A percentile compares a stretch with the other conserved stretches of the same genome.
These are phyloP conservation scores for Scolopax mira DNA, from an alignment of 2,113 vertebrate species.

Conservation along the genomic window DNA sequence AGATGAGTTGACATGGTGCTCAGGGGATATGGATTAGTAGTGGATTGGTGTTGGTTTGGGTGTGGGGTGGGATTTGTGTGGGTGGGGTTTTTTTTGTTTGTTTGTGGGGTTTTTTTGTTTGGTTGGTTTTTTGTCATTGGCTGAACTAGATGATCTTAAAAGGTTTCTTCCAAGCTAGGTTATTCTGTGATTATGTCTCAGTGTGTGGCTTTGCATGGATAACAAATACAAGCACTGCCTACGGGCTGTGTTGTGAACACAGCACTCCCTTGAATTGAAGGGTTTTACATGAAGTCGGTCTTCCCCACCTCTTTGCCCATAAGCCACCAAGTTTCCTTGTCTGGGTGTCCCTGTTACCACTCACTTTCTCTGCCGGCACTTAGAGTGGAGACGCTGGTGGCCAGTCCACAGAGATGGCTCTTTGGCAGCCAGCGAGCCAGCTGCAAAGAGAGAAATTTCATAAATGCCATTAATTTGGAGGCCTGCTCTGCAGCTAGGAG, in stretches of 20 bases:
- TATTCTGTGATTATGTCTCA: too few relatives aligned
- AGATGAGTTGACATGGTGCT: too few relatives aligned
- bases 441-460: slow-evolving; percentile 45
- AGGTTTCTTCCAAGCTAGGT: too few relatives aligned
- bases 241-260: background rate
- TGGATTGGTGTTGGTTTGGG: too few relatives aligned
- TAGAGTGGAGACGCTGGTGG: background rate
- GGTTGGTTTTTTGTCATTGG: too few relatives aligned
- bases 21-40: too few relatives aligned
- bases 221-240: background rate
- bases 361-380: background rate
- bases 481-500: slow-evolving; percentile 29
- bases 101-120: too few relatives aligned
- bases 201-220: background rate
- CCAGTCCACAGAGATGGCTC: background rate
- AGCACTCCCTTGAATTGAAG: background rate
- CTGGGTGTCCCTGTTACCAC: background rate
- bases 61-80: too few relatives aligned
- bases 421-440: slow-evolving; percentile 1
- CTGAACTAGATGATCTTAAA: too few relatives aligned
- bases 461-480: slow-evolving; percentile 63
- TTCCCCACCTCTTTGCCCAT: background rate
- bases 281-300: background rate
- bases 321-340: background rate
- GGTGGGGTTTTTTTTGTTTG: too few relatives aligned